Evolutionary conservation across 2,888 invertebrate genomes (phyloP).

Genomic region (Pristionchus mayeri): DNA sequence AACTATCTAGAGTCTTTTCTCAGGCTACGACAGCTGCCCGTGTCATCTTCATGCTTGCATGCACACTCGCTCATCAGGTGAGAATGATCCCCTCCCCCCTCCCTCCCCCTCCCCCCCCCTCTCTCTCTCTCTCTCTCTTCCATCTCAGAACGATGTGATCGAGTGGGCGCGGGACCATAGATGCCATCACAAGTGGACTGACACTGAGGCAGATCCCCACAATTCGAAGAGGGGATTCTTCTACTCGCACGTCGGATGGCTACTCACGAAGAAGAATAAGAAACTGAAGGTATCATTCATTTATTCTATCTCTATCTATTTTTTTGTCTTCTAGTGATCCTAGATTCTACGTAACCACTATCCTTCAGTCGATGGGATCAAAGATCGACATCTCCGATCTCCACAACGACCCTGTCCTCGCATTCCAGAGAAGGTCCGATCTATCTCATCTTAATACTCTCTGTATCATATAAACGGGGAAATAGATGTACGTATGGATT

Average conservation of each 20-base stretch:
- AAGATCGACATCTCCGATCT: conserved; percentile 87
- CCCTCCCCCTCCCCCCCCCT: not conserved
- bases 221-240: conserved; percentile 94
- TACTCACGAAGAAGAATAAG: conserved; percentile 86
- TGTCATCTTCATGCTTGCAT: conserved; percentile 85
- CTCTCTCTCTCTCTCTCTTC: not conserved
- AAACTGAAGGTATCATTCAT: conserved; percentile 27
- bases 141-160: conserved; percentile 85
- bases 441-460: no score
- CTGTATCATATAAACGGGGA: no score
- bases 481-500: not conserved
- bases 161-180: conserved; percentile 91
- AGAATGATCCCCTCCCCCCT: not conserved
- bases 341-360: no score
- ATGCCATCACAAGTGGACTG: conserved; percentile 91
- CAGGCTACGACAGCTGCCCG: conserved; percentile 87
- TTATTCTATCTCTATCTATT: not conserved
- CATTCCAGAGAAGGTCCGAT: conserved; percentile 88
- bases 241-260: conserved; percentile 96
- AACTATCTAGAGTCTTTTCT: not conserved
- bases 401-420: conserved; percentile 85
- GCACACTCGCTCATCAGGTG: conserved; percentile 92
- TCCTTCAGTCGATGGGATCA: conserved; percentile 77
- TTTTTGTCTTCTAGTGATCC: not conserved
- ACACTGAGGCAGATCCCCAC: conserved; percentile 94